phyloP scores from a whole-genome alignment of 1,140 invertebrate species.

The Brachionus sp. region DNA sequence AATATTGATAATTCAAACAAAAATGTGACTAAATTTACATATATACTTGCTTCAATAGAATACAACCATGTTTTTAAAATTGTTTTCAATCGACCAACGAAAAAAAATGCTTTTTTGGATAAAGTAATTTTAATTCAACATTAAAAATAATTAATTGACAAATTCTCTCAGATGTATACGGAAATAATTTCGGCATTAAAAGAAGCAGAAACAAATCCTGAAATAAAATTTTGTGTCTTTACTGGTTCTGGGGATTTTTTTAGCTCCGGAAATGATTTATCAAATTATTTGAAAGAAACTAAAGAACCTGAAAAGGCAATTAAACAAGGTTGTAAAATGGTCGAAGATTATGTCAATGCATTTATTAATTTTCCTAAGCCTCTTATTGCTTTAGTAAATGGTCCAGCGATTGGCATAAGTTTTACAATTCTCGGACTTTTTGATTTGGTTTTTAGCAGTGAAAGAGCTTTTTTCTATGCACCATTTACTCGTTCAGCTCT shows the following conservation, averaged over 20 bases:
- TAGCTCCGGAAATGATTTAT: constrained; percentile 82
- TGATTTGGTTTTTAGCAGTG: constrained; percentile 81
- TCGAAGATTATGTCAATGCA: constrained; percentile 67
- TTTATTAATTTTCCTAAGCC: constrained; percentile 85
- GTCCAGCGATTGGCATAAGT: constrained; percentile 84
- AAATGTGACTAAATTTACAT: not conserved
- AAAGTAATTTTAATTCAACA: constrained; percentile 54
- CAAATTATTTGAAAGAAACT: constrained; percentile 58
- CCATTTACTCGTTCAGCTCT: constrained; percentile 78
- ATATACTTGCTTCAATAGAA: constrained; percentile 26
- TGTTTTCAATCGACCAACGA: constrained; percentile 64
- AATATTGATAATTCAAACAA: not conserved
- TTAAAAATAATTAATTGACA: too few relatives aligned
- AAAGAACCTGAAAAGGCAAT: not conserved
- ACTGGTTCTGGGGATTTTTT: constrained; percentile 75
- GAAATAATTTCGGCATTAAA: constrained; percentile 66
- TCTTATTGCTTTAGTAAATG: constrained; percentile 82
- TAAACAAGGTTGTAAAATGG: not conserved
- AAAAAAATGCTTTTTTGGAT: constrained; percentile 73
- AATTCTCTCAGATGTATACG: constrained; percentile 66
- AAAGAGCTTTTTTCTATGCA: constrained; percentile 72
- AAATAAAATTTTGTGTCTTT: constrained; percentile 66
- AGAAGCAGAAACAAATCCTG: constrained; percentile 67
- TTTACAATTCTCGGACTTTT: constrained; percentile 76
- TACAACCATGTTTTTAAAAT: constrained; percentile 65